Evolutionary conservation across 2,888 invertebrate genomes (phyloP).

Genomic region (Apeira syringaria): DNA sequence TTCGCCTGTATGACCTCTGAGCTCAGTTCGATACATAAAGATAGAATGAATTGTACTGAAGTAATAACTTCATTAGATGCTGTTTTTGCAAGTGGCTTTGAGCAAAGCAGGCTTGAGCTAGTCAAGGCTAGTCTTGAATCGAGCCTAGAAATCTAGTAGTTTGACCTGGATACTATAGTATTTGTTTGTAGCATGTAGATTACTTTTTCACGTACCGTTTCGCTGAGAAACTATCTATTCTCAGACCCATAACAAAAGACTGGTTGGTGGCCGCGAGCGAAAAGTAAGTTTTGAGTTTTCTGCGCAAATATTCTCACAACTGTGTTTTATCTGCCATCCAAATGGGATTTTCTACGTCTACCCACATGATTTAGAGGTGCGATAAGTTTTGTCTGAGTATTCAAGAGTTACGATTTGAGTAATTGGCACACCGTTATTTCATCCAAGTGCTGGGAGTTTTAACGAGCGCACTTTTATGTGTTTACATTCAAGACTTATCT

Average conservation of each 20-base stretch:
- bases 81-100: no score
- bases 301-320: conserved; percentile 9
- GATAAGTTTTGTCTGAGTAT: conserved; percentile 22
- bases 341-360: conserved; percentile 19
- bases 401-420: conserved; percentile 28
- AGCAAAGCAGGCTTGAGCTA: no score
- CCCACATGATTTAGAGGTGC: conserved; percentile 14
- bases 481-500: conserved; percentile 41
- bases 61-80: no score
- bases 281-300: conserved; percentile 11
- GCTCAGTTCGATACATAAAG: no score
- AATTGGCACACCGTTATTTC: conserved; percentile 34
- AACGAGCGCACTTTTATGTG: conserved; percentile 43
- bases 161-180: no score
- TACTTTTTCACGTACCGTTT: no score
- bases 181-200: no score
- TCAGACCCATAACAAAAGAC: conserved; percentile 10
- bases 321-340: conserved; percentile 21
- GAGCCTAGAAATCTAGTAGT: no score
- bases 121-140: no score
- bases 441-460: conserved; percentile 34
- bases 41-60: no score
- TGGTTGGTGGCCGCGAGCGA: neutral
- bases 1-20: no score
- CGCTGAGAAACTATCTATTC: no score